A percentile compares a stretch with the other conserved stretches of the same genome.
Conservation (phyloP, 2,797 vertebrate species). For the Pseudomugil tenellus region DNA sequence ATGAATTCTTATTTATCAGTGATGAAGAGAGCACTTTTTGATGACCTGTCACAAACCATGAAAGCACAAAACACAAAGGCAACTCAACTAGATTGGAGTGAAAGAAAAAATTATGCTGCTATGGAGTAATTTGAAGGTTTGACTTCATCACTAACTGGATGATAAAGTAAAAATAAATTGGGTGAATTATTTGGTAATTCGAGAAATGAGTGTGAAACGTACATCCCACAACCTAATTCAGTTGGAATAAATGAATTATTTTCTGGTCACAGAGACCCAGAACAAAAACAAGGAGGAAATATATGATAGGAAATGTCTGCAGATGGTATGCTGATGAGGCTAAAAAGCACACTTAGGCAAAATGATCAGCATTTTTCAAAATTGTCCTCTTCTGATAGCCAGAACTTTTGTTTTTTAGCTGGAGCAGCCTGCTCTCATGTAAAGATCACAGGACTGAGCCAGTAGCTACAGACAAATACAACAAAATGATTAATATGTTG, state of each 20-base stretch:
- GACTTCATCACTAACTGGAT: background rate
- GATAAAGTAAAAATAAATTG: slow-evolving; percentile 13
- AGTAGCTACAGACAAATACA: slow-evolving; percentile 38
- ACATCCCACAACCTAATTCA: slow-evolving; percentile 28
- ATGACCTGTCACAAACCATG: background rate
- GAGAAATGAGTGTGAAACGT: slow-evolving; percentile 28
- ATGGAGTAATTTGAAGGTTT: background rate
- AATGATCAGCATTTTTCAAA: slow-evolving; percentile 47
- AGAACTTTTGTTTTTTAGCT: slow-evolving; percentile 19
- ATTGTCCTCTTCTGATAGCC: slow-evolving; percentile 30
- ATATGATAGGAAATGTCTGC: slow-evolving; percentile 36
- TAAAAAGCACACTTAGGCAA: slow-evolving; percentile 38
- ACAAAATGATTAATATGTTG: slow-evolving; percentile 50
- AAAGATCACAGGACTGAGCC: slow-evolving; percentile 28
- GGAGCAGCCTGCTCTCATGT: slow-evolving; percentile 21
- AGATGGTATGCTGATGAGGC: slow-evolving; percentile 40
- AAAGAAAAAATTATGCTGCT: background rate
- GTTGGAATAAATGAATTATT: slow-evolving; percentile 49
- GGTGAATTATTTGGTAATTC: slow-evolving; percentile 30
- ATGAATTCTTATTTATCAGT: background rate
- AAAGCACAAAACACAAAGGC: background rate
- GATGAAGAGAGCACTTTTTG: background rate
- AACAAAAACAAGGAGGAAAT: slow-evolving; percentile 25
- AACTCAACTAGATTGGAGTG: background rate
- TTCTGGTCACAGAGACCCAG: slow-evolving; percentile 38